Evolutionary conservation across 2,113 vertebrate species (phyloP).

Genomic region (Caretta caretta): DNA sequence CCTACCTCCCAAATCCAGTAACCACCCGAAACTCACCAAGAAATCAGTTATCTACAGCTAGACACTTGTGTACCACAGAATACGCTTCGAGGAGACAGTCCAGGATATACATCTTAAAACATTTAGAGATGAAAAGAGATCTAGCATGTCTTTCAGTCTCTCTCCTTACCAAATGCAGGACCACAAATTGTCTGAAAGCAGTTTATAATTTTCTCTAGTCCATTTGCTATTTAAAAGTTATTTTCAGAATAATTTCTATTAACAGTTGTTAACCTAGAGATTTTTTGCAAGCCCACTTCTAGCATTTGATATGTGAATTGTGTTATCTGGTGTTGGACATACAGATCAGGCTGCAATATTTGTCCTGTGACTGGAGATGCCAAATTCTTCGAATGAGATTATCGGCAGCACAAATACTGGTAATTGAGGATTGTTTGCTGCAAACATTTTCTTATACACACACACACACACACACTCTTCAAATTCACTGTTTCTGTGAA

Average conservation of each 20-base stretch:
- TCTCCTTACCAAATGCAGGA: neutral
- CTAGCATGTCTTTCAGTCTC: neutral
- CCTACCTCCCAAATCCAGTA: too few relatives aligned
- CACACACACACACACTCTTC: neutral
- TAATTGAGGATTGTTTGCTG: too few relatives aligned
- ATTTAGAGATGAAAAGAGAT: neutral
- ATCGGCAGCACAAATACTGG: too few relatives aligned
- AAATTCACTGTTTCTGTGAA: neutral
- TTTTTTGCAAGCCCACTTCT: neutral
- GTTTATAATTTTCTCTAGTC: neutral
- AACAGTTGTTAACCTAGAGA: neutral
- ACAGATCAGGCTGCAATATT: neutral
- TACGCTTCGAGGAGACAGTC: too few relatives aligned
- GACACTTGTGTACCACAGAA: too few relatives aligned
- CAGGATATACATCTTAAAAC: too few relatives aligned
- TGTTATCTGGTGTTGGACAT: neutral
- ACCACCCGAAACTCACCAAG: too few relatives aligned
- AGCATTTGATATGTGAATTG: neutral
- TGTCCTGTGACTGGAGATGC: neutral
- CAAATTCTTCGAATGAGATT: neutral
- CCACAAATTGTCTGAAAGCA: neutral
- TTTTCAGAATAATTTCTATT: neutral
- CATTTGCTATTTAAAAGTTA: neutral
- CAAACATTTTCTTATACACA: neutral
- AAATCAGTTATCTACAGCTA: too few relatives aligned